A percentile compares a stretch with the other conserved stretches of the same genome.
Evolutionary conservation across 92 coral and sea anemone species (phyloP).

Genomic region (Plumapathes pennacea): DNA sequence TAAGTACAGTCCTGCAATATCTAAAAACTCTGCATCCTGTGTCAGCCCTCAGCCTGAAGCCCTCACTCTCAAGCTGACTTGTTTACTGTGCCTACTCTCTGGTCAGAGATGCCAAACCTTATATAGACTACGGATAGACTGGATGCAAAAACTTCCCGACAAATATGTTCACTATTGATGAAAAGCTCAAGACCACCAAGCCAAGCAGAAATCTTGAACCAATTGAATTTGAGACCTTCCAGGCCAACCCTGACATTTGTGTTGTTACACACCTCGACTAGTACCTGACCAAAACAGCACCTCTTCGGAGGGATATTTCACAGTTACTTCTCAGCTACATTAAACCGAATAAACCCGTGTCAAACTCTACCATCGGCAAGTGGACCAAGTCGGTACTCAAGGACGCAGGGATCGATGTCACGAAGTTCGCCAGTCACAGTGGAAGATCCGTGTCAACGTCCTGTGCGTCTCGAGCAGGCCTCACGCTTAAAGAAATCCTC

Average conservation of each 20-base stretch:
- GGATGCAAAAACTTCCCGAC: slow-evolving; percentile 5
- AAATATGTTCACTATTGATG: slow-evolving; percentile 17
- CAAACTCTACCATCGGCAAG: slow-evolving; percentile 3
- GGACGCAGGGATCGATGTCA: slow-evolving; percentile 37
- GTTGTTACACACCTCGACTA: slow-evolving; percentile 10
- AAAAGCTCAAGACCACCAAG: slow-evolving; percentile 18
- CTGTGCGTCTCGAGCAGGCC: slow-evolving; percentile 5
- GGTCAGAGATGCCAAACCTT: slow-evolving; percentile 48
- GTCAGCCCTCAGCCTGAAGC: slow-evolving; percentile 4
- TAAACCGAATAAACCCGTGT: slow-evolving; percentile 40
- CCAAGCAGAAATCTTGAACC: slow-evolving; percentile 44
- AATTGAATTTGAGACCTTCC: slow-evolving; percentile 4
- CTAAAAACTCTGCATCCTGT: slow-evolving; percentile 21
- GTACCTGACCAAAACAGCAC: slow-evolving; percentile 27
- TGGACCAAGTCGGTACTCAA: slow-evolving; percentile 19
- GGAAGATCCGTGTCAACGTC: slow-evolving; percentile 44
- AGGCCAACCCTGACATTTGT: slow-evolving; percentile 17
- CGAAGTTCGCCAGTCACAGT: slow-evolving; percentile 41
- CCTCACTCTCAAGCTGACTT: slow-evolving; percentile 10
- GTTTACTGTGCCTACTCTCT: slow-evolving; percentile 12
- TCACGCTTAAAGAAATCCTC: slow-evolving; percentile 29
- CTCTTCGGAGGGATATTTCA: slow-evolving; percentile 12
- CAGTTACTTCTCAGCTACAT: slow-evolving; percentile 31
- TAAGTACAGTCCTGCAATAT: slow-evolving; percentile 28
- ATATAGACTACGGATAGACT: slow-evolving; percentile 2